Conservation (phyloP, 2,888 invertebrate genomes). For the Agriotes lineatus region DNA sequence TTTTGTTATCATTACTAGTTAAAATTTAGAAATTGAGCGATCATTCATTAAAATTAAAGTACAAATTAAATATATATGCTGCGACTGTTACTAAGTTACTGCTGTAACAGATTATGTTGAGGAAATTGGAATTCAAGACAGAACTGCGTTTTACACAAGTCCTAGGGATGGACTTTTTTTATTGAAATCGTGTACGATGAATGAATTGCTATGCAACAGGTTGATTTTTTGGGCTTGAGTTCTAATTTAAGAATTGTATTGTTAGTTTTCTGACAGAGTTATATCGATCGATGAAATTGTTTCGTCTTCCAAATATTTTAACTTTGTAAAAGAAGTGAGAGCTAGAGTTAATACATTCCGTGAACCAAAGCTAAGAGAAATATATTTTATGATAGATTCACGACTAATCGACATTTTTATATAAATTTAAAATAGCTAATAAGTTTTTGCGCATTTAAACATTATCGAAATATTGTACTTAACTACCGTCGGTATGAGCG, state of each 20-base stretch:
- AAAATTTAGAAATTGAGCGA: constrained; percentile 19
- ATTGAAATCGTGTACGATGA: no score
- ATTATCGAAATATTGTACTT: constrained; percentile 56
- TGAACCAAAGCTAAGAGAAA: constrained; percentile 55
- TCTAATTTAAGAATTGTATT: background rate
- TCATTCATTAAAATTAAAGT: constrained; percentile 38
- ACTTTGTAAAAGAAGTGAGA: constrained; percentile 40
- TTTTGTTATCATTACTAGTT: constrained; percentile 21
- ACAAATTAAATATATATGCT: constrained; percentile 38
- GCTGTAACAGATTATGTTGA: background rate
- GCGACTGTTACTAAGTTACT: background rate
- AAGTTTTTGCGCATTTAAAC: constrained; percentile 48
- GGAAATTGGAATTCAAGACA: constrained; percentile 7
- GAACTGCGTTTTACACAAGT: no score
- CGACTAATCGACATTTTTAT: constrained; percentile 31
- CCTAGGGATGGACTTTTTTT: no score
- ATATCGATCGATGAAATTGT: constrained; percentile 30
- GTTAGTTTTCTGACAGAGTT: constrained; percentile 14
- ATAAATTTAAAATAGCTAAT: constrained; percentile 23
- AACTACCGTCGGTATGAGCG: constrained; percentile 50
- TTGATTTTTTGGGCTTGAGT: background rate
- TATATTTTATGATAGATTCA: constrained; percentile 36
- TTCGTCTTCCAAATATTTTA: constrained; percentile 52
- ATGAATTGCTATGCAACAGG: no score
- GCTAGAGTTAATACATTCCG: constrained; percentile 56